Conservation (phyloP, 2,113 vertebrate genomes). For the Redunca redunca region DNA sequence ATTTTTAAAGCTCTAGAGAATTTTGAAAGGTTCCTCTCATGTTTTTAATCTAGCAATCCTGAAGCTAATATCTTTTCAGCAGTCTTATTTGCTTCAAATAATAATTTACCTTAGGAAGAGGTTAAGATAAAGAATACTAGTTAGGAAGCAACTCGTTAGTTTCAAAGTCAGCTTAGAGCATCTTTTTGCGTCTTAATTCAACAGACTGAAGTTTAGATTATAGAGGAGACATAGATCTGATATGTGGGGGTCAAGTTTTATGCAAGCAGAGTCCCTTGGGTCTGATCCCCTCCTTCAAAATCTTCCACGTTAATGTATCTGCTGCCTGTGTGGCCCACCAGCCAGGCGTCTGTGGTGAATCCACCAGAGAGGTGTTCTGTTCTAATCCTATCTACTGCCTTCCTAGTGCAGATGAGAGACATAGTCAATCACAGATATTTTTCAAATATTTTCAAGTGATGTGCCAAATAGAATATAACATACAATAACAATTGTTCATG, state of each 20-base stretch:
- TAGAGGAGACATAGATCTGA: neutral
- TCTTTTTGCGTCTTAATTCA: neutral
- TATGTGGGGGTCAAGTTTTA: neutral
- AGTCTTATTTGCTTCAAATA: neutral
- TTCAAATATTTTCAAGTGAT: neutral
- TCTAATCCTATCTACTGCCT: neutral
- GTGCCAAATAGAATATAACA: neutral
- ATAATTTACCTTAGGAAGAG: neutral
- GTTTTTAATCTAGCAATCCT: neutral
- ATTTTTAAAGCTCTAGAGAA: neutral
- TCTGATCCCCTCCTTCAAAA: neutral
- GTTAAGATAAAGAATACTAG: neutral
- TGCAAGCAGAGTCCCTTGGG: neutral
- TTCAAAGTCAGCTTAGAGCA: neutral
- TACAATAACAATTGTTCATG: neutral
- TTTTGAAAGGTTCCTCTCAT: neutral
- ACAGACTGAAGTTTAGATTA: neutral
- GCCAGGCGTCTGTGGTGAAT: rapidly evolving
- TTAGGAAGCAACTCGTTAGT: neutral
- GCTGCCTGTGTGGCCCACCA: rapidly evolving
- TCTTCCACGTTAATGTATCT: rapidly evolving
- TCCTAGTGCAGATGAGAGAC: neutral
- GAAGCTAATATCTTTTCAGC: neutral
- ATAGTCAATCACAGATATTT: neutral
- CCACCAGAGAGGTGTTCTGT: rapidly evolving